Conservation (phyloP, 2,888 invertebrate genomes). For the Nesidiocoris tenuis region DNA sequence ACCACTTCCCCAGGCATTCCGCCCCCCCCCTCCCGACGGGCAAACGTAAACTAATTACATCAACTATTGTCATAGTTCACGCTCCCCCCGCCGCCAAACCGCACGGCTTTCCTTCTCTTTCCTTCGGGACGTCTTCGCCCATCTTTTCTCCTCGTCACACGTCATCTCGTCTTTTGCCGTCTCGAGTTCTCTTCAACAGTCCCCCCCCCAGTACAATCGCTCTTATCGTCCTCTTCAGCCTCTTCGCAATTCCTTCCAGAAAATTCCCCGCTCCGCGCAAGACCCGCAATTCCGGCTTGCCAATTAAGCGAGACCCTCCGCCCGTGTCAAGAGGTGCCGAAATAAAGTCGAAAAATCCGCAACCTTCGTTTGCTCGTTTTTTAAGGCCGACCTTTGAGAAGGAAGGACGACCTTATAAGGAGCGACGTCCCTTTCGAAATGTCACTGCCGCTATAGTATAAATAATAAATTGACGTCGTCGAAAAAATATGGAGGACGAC, state of each 20-base stretch:
- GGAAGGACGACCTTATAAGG: too few relatives aligned
- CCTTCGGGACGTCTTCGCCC: background rate
- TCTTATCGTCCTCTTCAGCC: background rate
- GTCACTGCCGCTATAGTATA: too few relatives aligned
- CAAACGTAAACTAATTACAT: slow-evolving; percentile 40
- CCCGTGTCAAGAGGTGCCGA: background rate
- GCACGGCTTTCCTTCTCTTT: background rate
- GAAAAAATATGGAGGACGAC: too few relatives aligned
- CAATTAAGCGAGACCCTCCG: background rate
- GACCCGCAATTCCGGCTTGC: background rate
- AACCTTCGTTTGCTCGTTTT: too few relatives aligned
- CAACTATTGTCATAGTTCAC: slow-evolving; percentile 39
- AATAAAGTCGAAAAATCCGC: slow-evolving; percentile 21
- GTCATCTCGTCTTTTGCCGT: background rate
- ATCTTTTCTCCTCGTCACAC: background rate
- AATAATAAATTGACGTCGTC: too few relatives aligned
- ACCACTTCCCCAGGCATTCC: background rate
- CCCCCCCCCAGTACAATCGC: background rate
- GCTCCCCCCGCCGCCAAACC: slow-evolving; percentile 5
- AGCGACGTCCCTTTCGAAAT: too few relatives aligned
- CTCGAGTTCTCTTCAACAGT: background rate
- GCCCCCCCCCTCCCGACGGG: slow-evolving; percentile 11
- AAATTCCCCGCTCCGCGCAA: background rate
- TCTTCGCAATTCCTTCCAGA: background rate
- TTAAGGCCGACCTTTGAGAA: too few relatives aligned